Evolutionary conservation across 1,140 invertebrate genomes (phyloP), one percentile per base, ranked within the genome.

Genomic region (Magallana ariakensis): DNA sequence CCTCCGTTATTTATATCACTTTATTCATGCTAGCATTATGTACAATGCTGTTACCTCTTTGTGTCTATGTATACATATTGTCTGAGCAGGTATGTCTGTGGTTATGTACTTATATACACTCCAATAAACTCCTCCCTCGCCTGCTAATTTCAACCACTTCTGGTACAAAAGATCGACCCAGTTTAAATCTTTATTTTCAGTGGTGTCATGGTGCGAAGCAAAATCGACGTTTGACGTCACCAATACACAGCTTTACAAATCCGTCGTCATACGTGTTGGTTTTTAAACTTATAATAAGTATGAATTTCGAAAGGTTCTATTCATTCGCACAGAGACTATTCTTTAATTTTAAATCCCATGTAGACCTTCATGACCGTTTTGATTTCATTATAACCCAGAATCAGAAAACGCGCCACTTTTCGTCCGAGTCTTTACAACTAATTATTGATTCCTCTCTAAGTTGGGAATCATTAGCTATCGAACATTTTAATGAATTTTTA

Each of bases 171-270:
- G 6, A 7, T 70, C 19, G 66, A 70, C 66, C 66, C 33, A 70
- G n/a, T 22, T 70, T 22, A 9, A n/a, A 26, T 22, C 33, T 70
- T 70, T 70, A 70, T 70, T 70, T 70, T 19, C 9, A 70, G 66
- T 26, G 66, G 66, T 75, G 66, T 75, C 66, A 75, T 75, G 66
- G 66, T 33, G 66, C 66, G 66, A 9, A 26, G 66, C 66, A 75
- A 26, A 60, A 75, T 75, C 66, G 66, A 75, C 66, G 22, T 16
- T 13, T 75, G 19, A 75, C 66, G 66, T 75, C 66, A 75, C 66
- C 22, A 75, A 75, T 46, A 75, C 66, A 75, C 66, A 75, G 58
- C 58, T 16, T 15, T 70, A 13, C 33, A 66, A 13, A 26, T 75
- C 13, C 22, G 22, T 46, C 26, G 66, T 75, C 66, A 75, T 33